These are phyloP conservation scores for Drosophila yakuba DNA, from an alignment of 1,140 invertebrate species.

Conservation along the genomic window DNA sequence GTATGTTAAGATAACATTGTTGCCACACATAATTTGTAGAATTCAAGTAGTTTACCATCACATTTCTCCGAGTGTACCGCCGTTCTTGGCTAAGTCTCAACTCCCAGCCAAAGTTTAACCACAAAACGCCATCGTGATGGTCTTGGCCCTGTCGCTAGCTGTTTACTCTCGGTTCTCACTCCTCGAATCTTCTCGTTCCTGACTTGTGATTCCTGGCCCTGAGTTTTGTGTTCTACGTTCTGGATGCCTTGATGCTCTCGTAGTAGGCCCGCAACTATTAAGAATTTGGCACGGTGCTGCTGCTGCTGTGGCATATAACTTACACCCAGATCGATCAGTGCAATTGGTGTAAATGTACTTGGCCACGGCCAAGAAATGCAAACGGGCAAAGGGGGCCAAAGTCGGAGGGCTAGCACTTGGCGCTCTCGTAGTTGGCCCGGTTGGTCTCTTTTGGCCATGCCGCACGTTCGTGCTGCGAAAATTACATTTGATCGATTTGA, in stretches of 20 bases:
- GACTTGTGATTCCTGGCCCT: conserved; percentile 9
- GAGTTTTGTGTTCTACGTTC: conserved; percentile 7
- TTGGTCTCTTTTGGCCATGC: conserved; percentile 56
- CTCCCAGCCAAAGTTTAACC: conserved; percentile 53
- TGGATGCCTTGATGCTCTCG: conserved; percentile 21
- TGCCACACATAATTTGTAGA: background rate
- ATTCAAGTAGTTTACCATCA: background rate
- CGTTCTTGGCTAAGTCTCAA: background rate
- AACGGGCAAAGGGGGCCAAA: conserved; percentile 4
- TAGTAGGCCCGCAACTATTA: conserved; percentile 76
- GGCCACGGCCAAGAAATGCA: conserved; percentile 25
- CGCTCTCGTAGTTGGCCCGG: conserved; percentile 57
- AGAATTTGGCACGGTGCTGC: conserved; percentile 79
- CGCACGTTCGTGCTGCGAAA: conserved; percentile 82
- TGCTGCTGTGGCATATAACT: conserved; percentile 75
- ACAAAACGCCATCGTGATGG: conserved; percentile 69
- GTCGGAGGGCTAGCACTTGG: conserved; percentile 64
- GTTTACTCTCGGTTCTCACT: conserved; percentile 27
- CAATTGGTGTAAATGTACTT: conserved; percentile 84
- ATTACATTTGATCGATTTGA: conserved; percentile 85
- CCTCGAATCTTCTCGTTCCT: conserved; percentile 9
- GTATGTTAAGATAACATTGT: too few relatives aligned
- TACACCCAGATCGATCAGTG: conserved; percentile 82
- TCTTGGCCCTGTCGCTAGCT: conserved; percentile 52
- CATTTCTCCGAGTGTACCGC: background rate